Evolutionary conservation across 2,888 invertebrate species (phyloP).

Genomic region (Lasioglossum leucozonium): DNA sequence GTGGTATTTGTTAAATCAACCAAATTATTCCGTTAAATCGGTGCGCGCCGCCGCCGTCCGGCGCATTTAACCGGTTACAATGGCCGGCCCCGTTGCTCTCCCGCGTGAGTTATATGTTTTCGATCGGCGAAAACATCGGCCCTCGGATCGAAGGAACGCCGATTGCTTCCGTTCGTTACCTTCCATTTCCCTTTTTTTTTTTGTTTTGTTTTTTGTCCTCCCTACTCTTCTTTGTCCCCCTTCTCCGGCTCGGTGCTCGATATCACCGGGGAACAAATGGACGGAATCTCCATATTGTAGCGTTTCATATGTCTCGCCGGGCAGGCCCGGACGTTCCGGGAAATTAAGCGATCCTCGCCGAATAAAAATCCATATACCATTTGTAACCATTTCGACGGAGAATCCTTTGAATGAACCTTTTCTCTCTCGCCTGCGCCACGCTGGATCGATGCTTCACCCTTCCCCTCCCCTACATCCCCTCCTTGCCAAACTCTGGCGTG

Average conservation of each 20-base stretch:
- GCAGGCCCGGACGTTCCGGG: not conserved
- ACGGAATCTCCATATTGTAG: slow-evolving; percentile 27
- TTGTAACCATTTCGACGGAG: slow-evolving; percentile 2
- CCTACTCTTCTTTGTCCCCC: not conserved
- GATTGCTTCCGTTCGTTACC: slow-evolving; percentile 36
- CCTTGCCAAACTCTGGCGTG: no score
- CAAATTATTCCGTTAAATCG: slow-evolving; percentile 74
- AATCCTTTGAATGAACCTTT: slow-evolving; percentile 5
- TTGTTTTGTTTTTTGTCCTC: not conserved
- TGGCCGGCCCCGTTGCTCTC: slow-evolving; percentile 12
- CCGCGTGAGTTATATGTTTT: slow-evolving; percentile 60
- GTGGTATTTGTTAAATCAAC: slow-evolving; percentile 74
- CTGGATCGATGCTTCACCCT: not conserved
- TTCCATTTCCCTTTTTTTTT: slow-evolving; percentile 4
- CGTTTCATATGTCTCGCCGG: slow-evolving; percentile 14
- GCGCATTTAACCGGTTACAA: slow-evolving; percentile 57
- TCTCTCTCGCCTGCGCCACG: not conserved
- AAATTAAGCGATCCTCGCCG: not conserved
- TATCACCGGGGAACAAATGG: slow-evolving; percentile 4
- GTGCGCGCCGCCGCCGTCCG: slow-evolving; percentile 18
- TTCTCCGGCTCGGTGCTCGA: slow-evolving; percentile 25
- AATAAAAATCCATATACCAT: slow-evolving; percentile 7
- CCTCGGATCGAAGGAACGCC: slow-evolving; percentile 26
- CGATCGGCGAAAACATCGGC: slow-evolving; percentile 51
- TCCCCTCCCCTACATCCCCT: no score